Evolutionary conservation across 1,140 invertebrate species (phyloP), one percentile per base, ranked within the genome.

Genomic region (Lucilia cuprina): DNA sequence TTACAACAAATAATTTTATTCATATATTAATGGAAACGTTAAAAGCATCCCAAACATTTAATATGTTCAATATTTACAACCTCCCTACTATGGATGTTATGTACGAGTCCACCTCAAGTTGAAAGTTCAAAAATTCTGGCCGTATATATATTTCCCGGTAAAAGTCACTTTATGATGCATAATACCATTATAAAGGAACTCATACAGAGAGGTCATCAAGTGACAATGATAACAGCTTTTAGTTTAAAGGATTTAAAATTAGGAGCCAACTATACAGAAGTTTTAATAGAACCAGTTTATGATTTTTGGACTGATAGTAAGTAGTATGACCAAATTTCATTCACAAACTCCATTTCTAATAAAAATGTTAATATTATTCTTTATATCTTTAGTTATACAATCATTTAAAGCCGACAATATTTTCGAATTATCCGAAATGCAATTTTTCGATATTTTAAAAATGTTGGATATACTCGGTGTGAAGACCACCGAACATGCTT

Each of bases 131-230:
- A 83, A 25, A 90, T 90, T n/a, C 60, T 90, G 47, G 89, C 89
- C 0, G 84, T 87, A 0, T 90, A 88, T 65, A 78, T 88, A 41
- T 90, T 90, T 84, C 89, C 89, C 0, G 87, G 86, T 9, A 90
- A 87, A 17, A 90, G 89, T 60, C 89, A 90, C 60, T 90, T 86
- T 0, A 89, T 88, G 88, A 89, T 90, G 86, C 86, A 86, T 0
- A 86, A 86, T 80, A 85, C 89, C 3, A 47, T 90, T 13, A 86
- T 90, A 14, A 85, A 83, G 21, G 88, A 89, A 30, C 77, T 90
- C 13, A 83, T 89, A 10, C 75, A 85, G 2, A 84, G 86, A 0
- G 89, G 89, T 10, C 88, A 90, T 74, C 88, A 90, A 74, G 89
- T 85, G 10, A 90, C 89, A 9, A 87, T 87, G 34, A 86, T 90